Evolutionary conservation across 2,113 vertebrate species (phyloP), one percentile per base, ranked within the genome.

Genomic region (Rafetus swinhoei): DNA sequence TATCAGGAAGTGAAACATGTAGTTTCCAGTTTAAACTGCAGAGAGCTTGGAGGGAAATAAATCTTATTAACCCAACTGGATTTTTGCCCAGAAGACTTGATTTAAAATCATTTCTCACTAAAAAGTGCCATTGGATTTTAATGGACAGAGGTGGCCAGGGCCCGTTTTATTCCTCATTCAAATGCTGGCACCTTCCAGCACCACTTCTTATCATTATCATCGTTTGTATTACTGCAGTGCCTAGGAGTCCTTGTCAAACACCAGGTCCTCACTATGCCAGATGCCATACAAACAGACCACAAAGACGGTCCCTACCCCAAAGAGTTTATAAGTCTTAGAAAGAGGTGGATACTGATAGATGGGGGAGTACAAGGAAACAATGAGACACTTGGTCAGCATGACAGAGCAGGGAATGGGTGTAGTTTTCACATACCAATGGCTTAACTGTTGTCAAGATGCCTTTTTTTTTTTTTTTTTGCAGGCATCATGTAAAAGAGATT

Each of bases 141-240:
- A 39, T 27, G 45, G 94, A 57, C 94, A 93, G 85, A 76, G 82
- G 84, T 45, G 95, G 1, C 82, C 80, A 95, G 88, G 85, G 91
- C 39, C 92, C 88, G 84, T 94, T 95, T 85, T 79, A 91, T 45
- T 90, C 84, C 90, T 95, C 81, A 56, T 96, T 95, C 92, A 89
- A 95, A 93, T 74, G 76, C 82, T 96, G 95, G 89, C 93, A 93
- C 79, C 53, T 56, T 74, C 54, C 93, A 95, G 91, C 93, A 81
- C 83, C 53, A 83, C 79, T 76, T 92, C 93, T 0, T 92, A 89
- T 92, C 84, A 69, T 69, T 29, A 69, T 19, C 18, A n/a, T 35
- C 35, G 35, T 72, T 35, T 72, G 65, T 35, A 35, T 72, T 72
- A 72, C 9, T 72, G 7, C 4, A 21, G 18, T n/a, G 4, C 18